Evolutionary conservation across 2,797 vertebrate genomes (phyloP), one percentile per base, ranked within the genome.

Genomic region (Oreonectes daqikongensis): DNA sequence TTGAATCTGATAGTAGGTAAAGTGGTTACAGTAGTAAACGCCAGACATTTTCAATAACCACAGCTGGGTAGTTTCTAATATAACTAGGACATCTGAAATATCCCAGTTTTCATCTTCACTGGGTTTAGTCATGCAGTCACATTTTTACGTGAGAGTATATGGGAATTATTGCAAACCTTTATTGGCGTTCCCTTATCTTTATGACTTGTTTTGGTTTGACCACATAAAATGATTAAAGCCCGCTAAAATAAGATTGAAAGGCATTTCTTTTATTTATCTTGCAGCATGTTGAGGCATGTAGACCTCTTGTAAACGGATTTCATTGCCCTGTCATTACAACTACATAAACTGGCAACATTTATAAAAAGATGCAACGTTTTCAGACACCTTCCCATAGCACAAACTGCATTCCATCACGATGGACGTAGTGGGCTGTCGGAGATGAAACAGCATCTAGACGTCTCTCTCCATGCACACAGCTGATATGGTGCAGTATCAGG

Each of bases 11-110:
- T 24, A 71, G 73, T 70, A 24, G 38, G 32, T 75, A 60, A 77
- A 81, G 70, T 77, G 70, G 60, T 72, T 57, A 67, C 67, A 44
- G 64, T 77, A 73, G 69, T 57, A 78, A 79, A 74, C 59, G 35
- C 40, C n/a, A 79, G 40, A n/a, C 73, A 70, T 68, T 81, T 69
- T 59, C 22, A 63, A 57, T 69, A 83, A 64, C 40, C 42, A 30
- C 17, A 77, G 18, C 42, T 61, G 24, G 20, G 18, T n/a, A 40
- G 26, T 67, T 84, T 69, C 72, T 79, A 17, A 38, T 61, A 68
- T 72, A 69, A 74, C 40, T 61, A 14, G 80, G 53, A 75, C 77
- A 82, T 73, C 53, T 67, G 28, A 72, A 65, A 73, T 70, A 48
- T 53, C 79, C 77, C 72, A 77, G 65, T 79, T 79, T 66, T 71